Evolutionary conservation across 2,888 invertebrate genomes (phyloP).

Genomic region (Harpalus rufipes): DNA sequence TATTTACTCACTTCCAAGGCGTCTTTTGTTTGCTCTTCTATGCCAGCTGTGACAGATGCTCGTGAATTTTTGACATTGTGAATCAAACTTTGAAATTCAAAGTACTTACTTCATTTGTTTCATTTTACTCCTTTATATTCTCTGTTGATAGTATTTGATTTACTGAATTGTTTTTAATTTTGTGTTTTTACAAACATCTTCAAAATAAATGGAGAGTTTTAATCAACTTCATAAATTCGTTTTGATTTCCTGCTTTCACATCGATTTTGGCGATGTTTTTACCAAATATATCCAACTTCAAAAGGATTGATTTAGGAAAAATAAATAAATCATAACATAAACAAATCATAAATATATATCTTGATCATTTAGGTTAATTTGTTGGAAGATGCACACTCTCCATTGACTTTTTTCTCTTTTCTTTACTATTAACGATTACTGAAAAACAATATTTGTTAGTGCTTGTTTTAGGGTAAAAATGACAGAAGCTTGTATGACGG

Average conservation of each 20-base stretch:
- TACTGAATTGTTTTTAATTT: conserved; percentile 25
- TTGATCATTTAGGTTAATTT: neutral
- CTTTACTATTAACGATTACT: neutral
- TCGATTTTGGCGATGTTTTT: neutral
- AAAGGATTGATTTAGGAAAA: neutral
- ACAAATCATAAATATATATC: no score
- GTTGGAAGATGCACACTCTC: neutral
- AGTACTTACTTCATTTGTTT: conserved; percentile 36
- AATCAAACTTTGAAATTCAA: conserved; percentile 53
- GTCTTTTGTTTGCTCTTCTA: conserved; percentile 36
- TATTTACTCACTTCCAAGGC: conserved; percentile 45
- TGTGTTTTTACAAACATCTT: neutral
- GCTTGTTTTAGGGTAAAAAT: conserved; percentile 23
- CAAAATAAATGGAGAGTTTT: conserved; percentile 17
- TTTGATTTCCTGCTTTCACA: neutral
- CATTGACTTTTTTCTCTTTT: neutral
- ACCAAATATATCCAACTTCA: no score
- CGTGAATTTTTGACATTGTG: conserved; percentile 58
- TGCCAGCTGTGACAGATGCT: conserved; percentile 51
- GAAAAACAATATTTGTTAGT: conserved; percentile 14
- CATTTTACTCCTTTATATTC: conserved; percentile 29
- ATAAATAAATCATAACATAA: no score
- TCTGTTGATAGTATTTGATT: conserved; percentile 29
- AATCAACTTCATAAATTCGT: conserved; percentile 19
- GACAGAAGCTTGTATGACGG: conserved; percentile 40